Evolutionary conservation across 1,140 invertebrate genomes (phyloP).

Genomic region (Elysia chlorotica): DNA sequence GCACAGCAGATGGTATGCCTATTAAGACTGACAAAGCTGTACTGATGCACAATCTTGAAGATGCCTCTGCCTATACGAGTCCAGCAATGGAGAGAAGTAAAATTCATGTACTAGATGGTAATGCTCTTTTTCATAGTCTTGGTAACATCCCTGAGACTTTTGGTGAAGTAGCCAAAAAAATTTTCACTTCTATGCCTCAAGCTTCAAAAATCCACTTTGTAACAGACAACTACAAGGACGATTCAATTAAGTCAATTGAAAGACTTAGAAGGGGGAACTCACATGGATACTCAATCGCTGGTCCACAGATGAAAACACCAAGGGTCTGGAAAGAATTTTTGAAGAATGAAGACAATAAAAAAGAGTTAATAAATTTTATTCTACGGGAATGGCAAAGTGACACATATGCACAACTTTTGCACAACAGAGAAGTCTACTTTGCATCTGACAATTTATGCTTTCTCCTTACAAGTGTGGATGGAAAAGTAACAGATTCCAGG

Average conservation of each 20-base stretch:
- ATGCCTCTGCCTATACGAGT: not conserved
- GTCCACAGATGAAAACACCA: conserved; percentile 22
- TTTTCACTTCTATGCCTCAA: not conserved
- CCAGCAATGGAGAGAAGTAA: not conserved
- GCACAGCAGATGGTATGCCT: not conserved
- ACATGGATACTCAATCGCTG: conserved; percentile 17
- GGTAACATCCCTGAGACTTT: not conserved
- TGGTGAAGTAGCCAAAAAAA: not conserved
- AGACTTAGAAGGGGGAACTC: conserved; percentile 2
- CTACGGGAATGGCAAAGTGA: conserved; percentile 14
- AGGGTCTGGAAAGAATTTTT: conserved; percentile 28
- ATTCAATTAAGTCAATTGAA: conserved; percentile 3
- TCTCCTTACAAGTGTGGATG: not conserved
- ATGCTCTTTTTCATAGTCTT: conserved; percentile 2
- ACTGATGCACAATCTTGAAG: not conserved
- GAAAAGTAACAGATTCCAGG: no score
- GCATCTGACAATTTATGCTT: conserved; percentile 18
- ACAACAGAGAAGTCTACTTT: conserved; percentile 11
- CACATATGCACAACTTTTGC: conserved; percentile 3
- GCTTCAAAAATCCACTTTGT: not conserved
- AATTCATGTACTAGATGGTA: not conserved
- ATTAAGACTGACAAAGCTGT: conserved; percentile 3
- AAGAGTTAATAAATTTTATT: conserved; percentile 20
- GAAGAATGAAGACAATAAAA: conserved; percentile 32
- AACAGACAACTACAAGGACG: not conserved